A percentile compares a stretch with the other conserved stretches of the same genome.
phyloP scores from a whole-genome alignment of 2,888 invertebrate genomes.

The Blomia tropicalis region DNA sequence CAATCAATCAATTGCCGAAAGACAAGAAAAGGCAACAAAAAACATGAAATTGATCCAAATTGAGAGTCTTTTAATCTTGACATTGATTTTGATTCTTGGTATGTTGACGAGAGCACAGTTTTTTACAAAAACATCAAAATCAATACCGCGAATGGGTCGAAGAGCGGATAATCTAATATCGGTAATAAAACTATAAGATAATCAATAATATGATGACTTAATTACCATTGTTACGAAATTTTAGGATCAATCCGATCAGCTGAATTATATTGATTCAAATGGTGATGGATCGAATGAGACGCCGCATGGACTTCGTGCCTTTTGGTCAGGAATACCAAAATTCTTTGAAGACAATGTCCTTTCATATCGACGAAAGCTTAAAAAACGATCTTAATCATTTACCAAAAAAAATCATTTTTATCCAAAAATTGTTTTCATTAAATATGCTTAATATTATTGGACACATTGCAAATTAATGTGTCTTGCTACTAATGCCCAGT shows the following conservation, averaged over 20 bases:
- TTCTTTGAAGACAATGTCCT: slow-evolving; percentile 1
- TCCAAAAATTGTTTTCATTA: no score
- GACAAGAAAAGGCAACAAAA: no score
- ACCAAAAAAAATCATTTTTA: neutral
- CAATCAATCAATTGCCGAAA: no score
- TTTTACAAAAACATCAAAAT: slow-evolving; percentile 26
- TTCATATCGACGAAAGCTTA: neutral
- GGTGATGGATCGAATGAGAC: no score
- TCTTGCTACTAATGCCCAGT: no score
- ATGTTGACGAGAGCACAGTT: no score
- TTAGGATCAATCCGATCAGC: neutral
- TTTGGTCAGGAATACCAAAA: neutral
- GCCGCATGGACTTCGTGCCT: no score
- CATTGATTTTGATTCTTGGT: neutral
- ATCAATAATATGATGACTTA: neutral
- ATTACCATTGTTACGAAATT: neutral
- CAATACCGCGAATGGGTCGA: slow-evolving; percentile 26
- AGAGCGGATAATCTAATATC: slow-evolving; percentile 22
- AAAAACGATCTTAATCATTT: neutral
- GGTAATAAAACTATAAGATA: neutral
- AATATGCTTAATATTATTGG: no score
- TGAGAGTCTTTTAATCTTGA: no score
- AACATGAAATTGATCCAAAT: no score
- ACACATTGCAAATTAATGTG: no score
- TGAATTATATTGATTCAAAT: neutral